A percentile compares a stretch with the other conserved stretches of the same genome.
These are phyloP conservation scores for Pelusios castaneus DNA, from an alignment of 2,113 vertebrate species.

Conservation along the genomic window DNA sequence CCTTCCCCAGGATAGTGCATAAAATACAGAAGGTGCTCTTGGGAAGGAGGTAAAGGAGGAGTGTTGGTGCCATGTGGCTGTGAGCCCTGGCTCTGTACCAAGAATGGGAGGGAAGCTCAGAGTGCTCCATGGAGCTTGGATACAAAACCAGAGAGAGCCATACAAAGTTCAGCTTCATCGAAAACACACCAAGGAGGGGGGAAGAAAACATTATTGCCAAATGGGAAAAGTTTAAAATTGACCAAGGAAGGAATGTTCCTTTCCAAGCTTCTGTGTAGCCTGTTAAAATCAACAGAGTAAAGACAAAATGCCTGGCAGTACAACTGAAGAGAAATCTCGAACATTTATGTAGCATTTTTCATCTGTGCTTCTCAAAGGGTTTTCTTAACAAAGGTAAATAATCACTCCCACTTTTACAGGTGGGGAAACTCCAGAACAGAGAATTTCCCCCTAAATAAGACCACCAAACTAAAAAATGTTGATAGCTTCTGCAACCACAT, in stretches of 20 bases:
- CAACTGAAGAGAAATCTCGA: constrained; percentile 54
- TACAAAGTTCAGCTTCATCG: constrained; percentile 65
- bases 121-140: constrained; percentile 11
- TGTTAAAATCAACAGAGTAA: constrained; percentile 75
- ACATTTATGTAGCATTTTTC: neutral
- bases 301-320: constrained; percentile 74
- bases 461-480: neutral
- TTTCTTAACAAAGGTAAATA: neutral
- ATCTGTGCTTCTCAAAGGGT: neutral
- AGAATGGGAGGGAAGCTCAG: constrained; percentile 14
- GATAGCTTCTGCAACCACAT: neutral
- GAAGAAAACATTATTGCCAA: constrained; percentile 41
- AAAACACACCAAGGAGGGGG: constrained; percentile 28
- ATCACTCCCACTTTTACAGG: neutral
- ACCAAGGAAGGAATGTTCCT: constrained; percentile 63
- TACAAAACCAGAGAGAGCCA: constrained; percentile 46
- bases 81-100: constrained; percentile 18
- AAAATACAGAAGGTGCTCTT: neutral
- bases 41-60: neutral
- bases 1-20: neutral
- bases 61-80: neutral
- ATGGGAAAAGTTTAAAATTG: constrained; percentile 60
- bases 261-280: constrained; percentile 61
- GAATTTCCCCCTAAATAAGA: neutral
- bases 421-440: neutral